Percentiles rank a stretch among this genome's conserved stretches.
These are phyloP conservation scores for Coluber constrictor DNA, from an alignment of 2,797 vertebrate genomes.

Conservation along the genomic window DNA sequence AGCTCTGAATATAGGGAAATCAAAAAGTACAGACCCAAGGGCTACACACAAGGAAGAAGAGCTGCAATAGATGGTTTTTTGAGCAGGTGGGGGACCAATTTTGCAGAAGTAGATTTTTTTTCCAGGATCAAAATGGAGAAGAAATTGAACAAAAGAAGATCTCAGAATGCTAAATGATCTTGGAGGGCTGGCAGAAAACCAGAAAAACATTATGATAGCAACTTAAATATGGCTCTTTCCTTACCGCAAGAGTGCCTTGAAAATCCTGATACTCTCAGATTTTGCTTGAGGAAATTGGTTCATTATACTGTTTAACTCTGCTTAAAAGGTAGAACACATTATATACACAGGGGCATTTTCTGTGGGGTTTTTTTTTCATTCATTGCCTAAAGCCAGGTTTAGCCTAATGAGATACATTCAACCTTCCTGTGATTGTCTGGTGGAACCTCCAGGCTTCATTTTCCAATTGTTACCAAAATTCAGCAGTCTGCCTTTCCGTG, in stretches of 20 bases:
- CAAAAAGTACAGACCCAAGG: background rate
- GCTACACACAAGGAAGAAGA: background rate
- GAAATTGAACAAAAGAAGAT: background rate
- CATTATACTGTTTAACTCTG: background rate
- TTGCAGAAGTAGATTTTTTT: background rate
- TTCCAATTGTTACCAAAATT: background rate
- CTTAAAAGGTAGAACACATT: background rate
- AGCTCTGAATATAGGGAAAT: background rate
- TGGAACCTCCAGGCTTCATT: background rate
- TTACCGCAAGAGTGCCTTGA: background rate
- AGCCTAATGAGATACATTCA: background rate
- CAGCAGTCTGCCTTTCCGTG: background rate
- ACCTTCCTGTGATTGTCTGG: background rate
- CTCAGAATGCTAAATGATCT: background rate
- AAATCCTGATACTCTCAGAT: background rate
- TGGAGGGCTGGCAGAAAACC: background rate
- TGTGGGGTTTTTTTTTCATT: background rate
- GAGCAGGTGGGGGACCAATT: background rate
- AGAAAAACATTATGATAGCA: background rate
- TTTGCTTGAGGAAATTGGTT: background rate
- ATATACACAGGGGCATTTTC: background rate
- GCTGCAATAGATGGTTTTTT: background rate
- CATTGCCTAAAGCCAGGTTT: background rate
- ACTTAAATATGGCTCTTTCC: background rate
- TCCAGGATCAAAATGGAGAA: background rate